Conservation (phyloP, 2,797 vertebrate genomes). For the Phataginus tricuspis region DNA sequence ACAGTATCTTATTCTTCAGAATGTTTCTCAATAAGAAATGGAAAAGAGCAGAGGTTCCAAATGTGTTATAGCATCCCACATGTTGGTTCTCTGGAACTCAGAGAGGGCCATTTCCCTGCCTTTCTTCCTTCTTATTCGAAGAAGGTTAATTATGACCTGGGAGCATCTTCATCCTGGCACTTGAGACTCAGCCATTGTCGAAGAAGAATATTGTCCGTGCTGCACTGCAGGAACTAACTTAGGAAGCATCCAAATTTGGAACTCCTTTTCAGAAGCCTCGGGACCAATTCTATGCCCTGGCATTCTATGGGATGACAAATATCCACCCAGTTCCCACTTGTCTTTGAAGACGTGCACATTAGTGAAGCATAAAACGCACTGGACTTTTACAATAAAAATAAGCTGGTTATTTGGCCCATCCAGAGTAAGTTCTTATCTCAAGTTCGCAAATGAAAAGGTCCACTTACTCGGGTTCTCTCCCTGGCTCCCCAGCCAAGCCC, state of each 20-base stretch:
- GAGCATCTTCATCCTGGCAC: accelerated
- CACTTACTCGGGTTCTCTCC: not conserved
- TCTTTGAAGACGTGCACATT: not conserved
- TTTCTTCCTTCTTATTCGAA: constrained; percentile 30
- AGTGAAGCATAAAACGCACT: not conserved
- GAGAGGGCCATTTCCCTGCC: not conserved
- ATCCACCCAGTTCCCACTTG: not conserved
- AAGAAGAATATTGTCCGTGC: accelerated
- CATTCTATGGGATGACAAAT: not conserved
- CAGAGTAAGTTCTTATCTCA: not conserved
- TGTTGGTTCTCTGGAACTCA: not conserved
- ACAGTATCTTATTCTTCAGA: accelerated
- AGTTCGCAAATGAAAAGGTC: not conserved
- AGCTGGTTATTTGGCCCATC: not conserved
- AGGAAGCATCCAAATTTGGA: constrained; percentile 41
- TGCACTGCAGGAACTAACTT: not conserved
- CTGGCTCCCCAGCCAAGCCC: not conserved
- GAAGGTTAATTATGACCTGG: constrained; percentile 53
- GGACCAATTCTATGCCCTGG: accelerated
- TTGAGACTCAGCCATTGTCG: not conserved
- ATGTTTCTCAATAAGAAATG: not conserved
- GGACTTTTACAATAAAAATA: not conserved
- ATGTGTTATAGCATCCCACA: not conserved
- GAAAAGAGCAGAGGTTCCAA: not conserved
- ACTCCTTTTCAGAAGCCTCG: not conserved